Percentiles rank a stretch among this genome's conserved stretches.
Evolutionary conservation across 1,140 invertebrate genomes (phyloP).

Genomic region (Dendrolimus kikuchii): DNA sequence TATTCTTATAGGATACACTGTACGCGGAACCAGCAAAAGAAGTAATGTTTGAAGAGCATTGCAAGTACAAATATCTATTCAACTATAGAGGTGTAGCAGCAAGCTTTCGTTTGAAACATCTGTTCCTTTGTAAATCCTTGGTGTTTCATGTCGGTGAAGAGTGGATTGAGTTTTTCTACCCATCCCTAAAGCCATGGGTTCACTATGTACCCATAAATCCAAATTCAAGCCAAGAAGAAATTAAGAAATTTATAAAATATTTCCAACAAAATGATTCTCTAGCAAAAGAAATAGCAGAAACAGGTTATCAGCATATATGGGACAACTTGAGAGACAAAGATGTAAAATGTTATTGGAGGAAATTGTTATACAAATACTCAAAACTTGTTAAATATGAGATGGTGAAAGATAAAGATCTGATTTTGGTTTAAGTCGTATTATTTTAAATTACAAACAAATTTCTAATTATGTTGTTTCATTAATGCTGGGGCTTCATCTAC

Average conservation of each 20-base stretch:
- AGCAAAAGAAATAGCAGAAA: conserved; percentile 85
- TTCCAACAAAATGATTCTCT: conserved; percentile 83
- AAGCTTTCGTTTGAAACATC: conserved; percentile 96
- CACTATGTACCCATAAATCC: conserved; percentile 94
- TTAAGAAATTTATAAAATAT: conserved; percentile 84
- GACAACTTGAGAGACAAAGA: conserved; percentile 88
- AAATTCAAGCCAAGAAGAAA: conserved; percentile 77
- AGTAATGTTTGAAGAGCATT: conserved; percentile 93
- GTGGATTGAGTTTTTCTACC: conserved; percentile 98
- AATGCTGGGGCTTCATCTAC: no score
- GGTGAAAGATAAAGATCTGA: conserved; percentile 72
- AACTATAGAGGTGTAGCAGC: conserved; percentile 98
- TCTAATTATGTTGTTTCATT: no score
- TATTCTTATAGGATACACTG: conserved; percentile 83
- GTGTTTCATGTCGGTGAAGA: conserved; percentile 96
- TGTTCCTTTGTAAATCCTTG: conserved; percentile 95
- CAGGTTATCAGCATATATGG: conserved; percentile 87
- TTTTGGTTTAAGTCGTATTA: conserved; percentile 19
- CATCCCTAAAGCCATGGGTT: conserved; percentile 93
- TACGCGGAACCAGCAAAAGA: conserved; percentile 86
- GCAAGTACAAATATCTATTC: conserved; percentile 95
- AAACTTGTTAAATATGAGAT: conserved; percentile 84
- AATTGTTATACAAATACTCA: conserved; percentile 83
- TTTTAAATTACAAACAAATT: no score
- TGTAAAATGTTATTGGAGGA: conserved; percentile 91